phyloP scores from a whole-genome alignment of 2,797 vertebrate genomes.

The Sylvia borin region DNA sequence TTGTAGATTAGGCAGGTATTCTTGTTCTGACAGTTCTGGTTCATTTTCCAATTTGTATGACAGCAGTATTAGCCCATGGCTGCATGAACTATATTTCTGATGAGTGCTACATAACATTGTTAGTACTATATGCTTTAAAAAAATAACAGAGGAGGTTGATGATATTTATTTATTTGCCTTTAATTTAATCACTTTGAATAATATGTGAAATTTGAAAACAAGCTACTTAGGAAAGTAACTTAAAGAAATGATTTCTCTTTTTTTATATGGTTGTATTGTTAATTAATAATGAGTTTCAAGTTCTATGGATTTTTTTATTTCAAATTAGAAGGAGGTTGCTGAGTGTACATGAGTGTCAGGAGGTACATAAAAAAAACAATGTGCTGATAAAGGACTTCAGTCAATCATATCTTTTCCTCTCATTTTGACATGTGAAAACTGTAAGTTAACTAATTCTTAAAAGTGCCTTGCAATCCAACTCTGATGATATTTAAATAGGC shows the following conservation, averaged over 20 bases:
- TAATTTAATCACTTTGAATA: not conserved
- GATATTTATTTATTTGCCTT: not conserved
- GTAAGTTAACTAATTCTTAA: not conserved
- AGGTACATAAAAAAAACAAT: not conserved
- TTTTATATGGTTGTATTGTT: not conserved
- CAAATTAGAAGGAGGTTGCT: not conserved
- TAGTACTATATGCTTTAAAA: not conserved
- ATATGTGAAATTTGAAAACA: not conserved
- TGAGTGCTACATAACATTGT: not conserved
- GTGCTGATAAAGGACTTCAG: not conserved
- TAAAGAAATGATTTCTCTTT: not conserved
- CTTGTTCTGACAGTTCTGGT: not conserved
- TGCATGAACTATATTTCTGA: not conserved
- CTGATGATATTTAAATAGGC: not conserved
- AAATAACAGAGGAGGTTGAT: not conserved
- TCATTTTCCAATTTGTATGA: not conserved
- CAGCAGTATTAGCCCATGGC: not conserved
- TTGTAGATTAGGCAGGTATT: not conserved
- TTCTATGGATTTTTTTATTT: not conserved
- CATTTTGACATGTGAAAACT: not conserved
- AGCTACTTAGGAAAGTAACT: not conserved
- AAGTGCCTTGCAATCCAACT: not conserved
- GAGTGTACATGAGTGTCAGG: not conserved
- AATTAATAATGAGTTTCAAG: not conserved
- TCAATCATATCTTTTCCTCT: not conserved